A percentile compares a stretch with the other conserved stretches of the same genome.
Evolutionary conservation across 2,797 vertebrate genomes (phyloP).

Genomic region (Yasuhikotakia modesta): DNA sequence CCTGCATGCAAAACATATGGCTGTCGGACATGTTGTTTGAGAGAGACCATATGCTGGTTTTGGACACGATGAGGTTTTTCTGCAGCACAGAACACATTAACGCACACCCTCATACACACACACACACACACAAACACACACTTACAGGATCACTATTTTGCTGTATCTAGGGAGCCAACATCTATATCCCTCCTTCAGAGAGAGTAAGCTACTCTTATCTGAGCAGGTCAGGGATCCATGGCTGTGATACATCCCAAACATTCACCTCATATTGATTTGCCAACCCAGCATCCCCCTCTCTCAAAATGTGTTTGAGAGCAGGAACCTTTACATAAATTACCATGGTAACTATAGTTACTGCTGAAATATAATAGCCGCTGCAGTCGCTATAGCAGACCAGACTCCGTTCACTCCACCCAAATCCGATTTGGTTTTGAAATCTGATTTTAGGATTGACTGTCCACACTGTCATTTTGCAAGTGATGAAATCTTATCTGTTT

Average conservation of each 20-base stretch:
- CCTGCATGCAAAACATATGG: conserved; percentile 58
- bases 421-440: not conserved
- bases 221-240: conserved; percentile 45
- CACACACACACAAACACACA: conserved; percentile 6
- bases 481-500: not conserved
- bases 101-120: conserved; percentile 52
- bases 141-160: conserved; percentile 8
- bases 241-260: conserved; percentile 41
- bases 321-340: not conserved
- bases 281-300: conserved; percentile 26
- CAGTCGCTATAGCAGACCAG: not conserved
- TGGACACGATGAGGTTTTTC: conserved; percentile 34
- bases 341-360: not conserved
- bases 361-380: not conserved
- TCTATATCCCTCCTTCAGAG: conserved; percentile 33
- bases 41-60: conserved; percentile 55
- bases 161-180: conserved; percentile 21
- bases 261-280: conserved; percentile 42
- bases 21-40: conserved; percentile 55
- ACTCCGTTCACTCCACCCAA: not conserved
- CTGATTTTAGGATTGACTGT: conserved; percentile 10
- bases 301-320: conserved; percentile 6
- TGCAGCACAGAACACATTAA: conserved; percentile 26
- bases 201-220: conserved; percentile 53
- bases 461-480: conserved; percentile 14